A percentile compares a stretch with the other conserved stretches of the same genome.
Conservation (phyloP, 1,140 invertebrate species). For the Archivesica marissinica region DNA sequence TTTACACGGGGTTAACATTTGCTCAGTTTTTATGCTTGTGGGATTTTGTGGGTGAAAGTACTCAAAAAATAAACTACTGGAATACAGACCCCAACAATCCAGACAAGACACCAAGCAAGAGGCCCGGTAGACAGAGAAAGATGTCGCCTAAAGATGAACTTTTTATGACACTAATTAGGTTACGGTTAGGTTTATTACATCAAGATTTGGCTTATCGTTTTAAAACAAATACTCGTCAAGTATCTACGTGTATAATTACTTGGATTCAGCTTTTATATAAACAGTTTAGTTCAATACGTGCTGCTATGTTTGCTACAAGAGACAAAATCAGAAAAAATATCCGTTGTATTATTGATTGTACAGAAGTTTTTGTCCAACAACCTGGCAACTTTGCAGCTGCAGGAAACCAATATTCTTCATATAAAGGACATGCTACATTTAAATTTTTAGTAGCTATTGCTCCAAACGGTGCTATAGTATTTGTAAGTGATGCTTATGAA, state of each 20-base stretch:
- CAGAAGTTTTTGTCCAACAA: slow-evolving; percentile 62
- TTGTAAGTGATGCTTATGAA: slow-evolving; percentile 61
- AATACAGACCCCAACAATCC: no score
- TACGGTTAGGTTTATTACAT: background rate
- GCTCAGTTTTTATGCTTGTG: background rate
- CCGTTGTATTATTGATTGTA: slow-evolving; percentile 66
- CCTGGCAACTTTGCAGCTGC: slow-evolving; percentile 57
- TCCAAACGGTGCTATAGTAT: slow-evolving; percentile 55
- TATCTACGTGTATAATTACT: slow-evolving; percentile 51
- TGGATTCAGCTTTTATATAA: slow-evolving; percentile 66
- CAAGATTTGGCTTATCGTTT: slow-evolving; percentile 59
- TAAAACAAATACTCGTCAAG: slow-evolving; percentile 12
- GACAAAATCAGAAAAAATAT: slow-evolving; percentile 50
- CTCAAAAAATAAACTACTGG: background rate
- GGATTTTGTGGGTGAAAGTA: background rate
- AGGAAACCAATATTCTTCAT: slow-evolving; percentile 62
- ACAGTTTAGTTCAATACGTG: slow-evolving; percentile 5
- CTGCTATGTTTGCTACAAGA: background rate
- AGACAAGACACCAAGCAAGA: no score
- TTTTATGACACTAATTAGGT: background rate
- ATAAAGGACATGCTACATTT: slow-evolving; percentile 61
- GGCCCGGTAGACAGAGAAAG: no score
- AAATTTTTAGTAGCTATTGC: slow-evolving; percentile 63
- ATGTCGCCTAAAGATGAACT: slow-evolving; percentile 7
- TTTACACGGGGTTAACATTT: background rate